These are phyloP conservation scores for Amblyopsis rosae DNA, from an alignment of 2,113 vertebrate genomes.

Conservation along the genomic window DNA sequence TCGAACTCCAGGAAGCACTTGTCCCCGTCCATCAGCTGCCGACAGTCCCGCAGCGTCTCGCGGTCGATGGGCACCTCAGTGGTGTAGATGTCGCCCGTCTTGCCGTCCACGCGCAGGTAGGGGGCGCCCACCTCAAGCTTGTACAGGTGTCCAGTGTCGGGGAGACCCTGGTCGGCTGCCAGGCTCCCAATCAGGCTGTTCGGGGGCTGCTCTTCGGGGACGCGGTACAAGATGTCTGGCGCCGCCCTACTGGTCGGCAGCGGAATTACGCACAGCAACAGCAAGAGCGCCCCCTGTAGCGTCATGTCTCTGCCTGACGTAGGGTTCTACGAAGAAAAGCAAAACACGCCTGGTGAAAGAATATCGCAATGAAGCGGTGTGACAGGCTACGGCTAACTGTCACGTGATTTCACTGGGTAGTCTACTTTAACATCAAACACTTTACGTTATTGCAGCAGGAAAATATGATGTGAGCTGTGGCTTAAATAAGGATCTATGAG, in stretches of 20 bases:
- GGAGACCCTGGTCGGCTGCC: conserved; percentile 88
- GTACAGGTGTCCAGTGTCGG: conserved; percentile 91
- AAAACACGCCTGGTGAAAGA: too few relatives aligned
- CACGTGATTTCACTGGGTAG: too few relatives aligned
- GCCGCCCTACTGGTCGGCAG: conserved; percentile 34
- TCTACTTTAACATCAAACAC: too few relatives aligned
- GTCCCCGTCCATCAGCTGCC: conserved; percentile 83
- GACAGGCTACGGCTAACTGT: too few relatives aligned
- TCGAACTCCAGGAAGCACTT: conserved; percentile 94
- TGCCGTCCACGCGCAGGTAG: conserved; percentile 91
- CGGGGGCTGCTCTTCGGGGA: conserved; percentile 91
- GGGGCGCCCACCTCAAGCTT: conserved; percentile 93
- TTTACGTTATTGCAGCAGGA: too few relatives aligned
- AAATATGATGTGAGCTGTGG: too few relatives aligned
- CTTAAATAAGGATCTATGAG: too few relatives aligned
- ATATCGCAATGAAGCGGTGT: too few relatives aligned
- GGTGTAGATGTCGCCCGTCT: conserved; percentile 95
- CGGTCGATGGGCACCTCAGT: conserved; percentile 92
- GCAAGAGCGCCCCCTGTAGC: conserved; percentile 25
- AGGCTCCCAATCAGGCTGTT: conserved; percentile 93
- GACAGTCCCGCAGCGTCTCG: conserved; percentile 89
- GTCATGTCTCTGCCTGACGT: conserved; percentile 58
- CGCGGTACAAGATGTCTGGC: conserved; percentile 80
- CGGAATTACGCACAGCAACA: conserved; percentile 49
- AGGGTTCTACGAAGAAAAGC: conserved; percentile 22